Percentiles rank a stretch among this genome's conserved stretches.
Evolutionary conservation across 2,113 vertebrate species (phyloP).

Genomic region (Gavia stellata): DNA sequence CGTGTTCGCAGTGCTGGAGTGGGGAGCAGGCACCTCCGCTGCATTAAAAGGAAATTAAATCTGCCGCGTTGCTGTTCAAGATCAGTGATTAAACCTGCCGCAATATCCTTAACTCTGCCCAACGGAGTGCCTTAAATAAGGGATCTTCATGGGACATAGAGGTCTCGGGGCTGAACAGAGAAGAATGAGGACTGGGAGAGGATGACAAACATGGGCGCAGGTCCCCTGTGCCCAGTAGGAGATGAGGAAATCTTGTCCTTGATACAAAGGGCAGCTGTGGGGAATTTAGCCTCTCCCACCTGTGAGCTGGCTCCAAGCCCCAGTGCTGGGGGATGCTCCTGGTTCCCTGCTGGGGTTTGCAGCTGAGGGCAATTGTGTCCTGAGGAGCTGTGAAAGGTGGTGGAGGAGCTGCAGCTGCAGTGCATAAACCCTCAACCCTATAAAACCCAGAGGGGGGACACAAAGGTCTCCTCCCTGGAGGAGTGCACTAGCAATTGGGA

Average conservation of each 20-base stretch:
- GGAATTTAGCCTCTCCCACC: neutral
- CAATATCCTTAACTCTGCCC: neutral
- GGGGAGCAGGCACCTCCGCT: neutral
- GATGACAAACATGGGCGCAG: too few relatives aligned
- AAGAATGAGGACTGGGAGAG: neutral
- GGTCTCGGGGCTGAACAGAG: too few relatives aligned
- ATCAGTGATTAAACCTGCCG: neutral
- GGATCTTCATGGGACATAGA: neutral
- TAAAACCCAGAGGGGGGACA: neutral
- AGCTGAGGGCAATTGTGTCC: fast-evolving
- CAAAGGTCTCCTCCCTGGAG: fast-evolving
- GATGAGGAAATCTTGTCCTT: neutral
- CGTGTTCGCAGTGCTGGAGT: neutral
- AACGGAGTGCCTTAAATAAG: neutral
- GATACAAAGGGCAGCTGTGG: neutral
- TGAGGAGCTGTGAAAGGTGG: neutral
- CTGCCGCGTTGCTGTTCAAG: neutral
- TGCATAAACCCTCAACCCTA: neutral
- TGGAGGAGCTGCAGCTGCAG: neutral
- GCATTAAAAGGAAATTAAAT: neutral
- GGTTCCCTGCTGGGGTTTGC: neutral
- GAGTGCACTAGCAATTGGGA: fast-evolving
- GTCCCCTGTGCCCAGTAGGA: neutral
- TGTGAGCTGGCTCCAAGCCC: neutral
- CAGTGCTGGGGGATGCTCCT: neutral